phyloP scores from a whole-genome alignment of 2,113 vertebrate species.

The Toxotes jaculatrix region DNA sequence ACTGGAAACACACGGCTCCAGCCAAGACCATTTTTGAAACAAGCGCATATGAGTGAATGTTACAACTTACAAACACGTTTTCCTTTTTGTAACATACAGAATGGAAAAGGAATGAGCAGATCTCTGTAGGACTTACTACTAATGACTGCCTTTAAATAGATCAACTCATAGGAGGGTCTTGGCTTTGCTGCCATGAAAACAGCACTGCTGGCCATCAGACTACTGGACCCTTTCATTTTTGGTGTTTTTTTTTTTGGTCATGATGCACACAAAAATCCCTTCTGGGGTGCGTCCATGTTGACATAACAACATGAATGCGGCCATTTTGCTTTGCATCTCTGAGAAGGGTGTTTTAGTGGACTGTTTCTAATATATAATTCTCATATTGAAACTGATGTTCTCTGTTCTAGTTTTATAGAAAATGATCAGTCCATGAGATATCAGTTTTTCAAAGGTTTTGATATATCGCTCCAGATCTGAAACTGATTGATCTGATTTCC shows the following conservation, averaged over 20 bases:
- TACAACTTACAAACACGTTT: conserved; percentile 75
- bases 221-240: neutral
- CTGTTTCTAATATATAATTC: neutral
- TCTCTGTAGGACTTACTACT: conserved; percentile 39
- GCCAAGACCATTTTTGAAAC: conserved; percentile 79
- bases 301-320: neutral
- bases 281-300: neutral
- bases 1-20: conserved; percentile 70
- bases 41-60: conserved; percentile 69
- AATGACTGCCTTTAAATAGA: conserved; percentile 61
- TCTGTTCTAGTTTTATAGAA: neutral
- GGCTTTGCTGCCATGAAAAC: conserved; percentile 30
- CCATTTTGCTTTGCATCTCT: neutral
- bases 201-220: neutral
- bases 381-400: neutral
- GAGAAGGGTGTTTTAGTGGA: neutral
- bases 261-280: neutral
- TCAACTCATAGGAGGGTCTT: conserved; percentile 1
- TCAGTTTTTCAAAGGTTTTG: too few relatives aligned
- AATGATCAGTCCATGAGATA: neutral
- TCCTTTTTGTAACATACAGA: conserved; percentile 55
- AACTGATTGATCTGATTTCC: too few relatives aligned
- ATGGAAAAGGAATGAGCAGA: conserved; percentile 66
- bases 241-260: neutral
- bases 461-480: too few relatives aligned